Conservation (phyloP, 1,140 invertebrate genomes). For the Pseudachorutes palmiensis region DNA sequence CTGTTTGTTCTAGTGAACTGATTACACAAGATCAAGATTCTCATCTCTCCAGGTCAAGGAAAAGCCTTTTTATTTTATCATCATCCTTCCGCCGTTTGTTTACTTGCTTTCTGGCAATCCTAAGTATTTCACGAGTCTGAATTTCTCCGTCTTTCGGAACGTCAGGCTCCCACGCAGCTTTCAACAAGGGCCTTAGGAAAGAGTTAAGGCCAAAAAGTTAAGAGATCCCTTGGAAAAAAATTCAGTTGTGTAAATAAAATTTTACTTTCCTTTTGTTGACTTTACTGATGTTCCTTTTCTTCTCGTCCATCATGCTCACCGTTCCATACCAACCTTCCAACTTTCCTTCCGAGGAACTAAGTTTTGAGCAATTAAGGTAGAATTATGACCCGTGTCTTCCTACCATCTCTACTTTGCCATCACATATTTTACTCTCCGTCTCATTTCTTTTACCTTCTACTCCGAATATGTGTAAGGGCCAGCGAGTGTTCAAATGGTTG, state of each 20-base stretch:
- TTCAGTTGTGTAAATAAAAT: constrained; percentile 6
- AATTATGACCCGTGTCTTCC: background rate
- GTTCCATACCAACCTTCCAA: background rate
- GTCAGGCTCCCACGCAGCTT: background rate
- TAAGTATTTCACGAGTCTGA: background rate
- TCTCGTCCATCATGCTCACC: constrained; percentile 3
- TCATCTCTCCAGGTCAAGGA: constrained; percentile 1
- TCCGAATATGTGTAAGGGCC: no score
- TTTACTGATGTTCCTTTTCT: constrained; percentile 3
- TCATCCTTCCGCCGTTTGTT: constrained; percentile 2
- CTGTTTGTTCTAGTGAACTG: constrained; percentile 9
- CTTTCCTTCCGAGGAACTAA: background rate
- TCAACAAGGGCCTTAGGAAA: background rate
- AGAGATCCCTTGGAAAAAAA: background rate
- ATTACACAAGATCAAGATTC: constrained; percentile 10
- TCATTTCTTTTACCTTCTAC: no score
- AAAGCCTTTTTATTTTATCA: constrained; percentile 4
- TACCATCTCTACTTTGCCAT: background rate
- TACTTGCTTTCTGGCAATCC: background rate
- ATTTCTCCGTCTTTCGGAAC: no score
- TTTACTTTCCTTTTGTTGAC: constrained; percentile 8
- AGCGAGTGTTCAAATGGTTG: background rate
- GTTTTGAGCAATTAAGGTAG: constrained; percentile 4
- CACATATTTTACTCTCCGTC: background rate
- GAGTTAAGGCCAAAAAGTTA: background rate